Conservation (phyloP, 2,113 vertebrate genomes). For the Dicrurus megarhynchus region DNA sequence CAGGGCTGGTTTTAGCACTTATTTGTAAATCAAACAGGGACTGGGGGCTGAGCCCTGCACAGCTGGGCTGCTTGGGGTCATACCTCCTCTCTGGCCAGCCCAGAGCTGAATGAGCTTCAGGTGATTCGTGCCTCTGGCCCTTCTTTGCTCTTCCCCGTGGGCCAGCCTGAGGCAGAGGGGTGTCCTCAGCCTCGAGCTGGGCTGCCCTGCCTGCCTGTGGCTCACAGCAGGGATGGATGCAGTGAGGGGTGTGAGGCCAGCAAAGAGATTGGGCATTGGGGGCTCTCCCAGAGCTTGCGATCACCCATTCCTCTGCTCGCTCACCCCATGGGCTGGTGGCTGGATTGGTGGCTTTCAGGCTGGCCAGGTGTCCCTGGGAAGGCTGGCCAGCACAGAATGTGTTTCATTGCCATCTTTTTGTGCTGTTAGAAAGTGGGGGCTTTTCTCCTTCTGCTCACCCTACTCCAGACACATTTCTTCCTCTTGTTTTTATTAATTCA, state of each 20-base stretch:
- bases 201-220: not conserved
- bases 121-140: not conserved
- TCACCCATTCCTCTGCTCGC: not conserved
- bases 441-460: not conserved
- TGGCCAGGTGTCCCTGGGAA: not conserved
- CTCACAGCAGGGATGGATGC: not conserved
- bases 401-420: not conserved
- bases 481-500: not conserved
- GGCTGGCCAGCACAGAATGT: rapidly evolving
- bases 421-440: rapidly evolving
- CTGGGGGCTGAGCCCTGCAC: not conserved
- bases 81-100: not conserved
- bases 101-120: not conserved
- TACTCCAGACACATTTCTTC: not conserved
- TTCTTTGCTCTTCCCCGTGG: rapidly evolving
- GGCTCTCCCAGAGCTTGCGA: not conserved
- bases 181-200: rapidly evolving
- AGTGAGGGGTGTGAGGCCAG: not conserved
- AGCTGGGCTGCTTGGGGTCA: not conserved
- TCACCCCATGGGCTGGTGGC: not conserved
- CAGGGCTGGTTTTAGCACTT: not conserved
- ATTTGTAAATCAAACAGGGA: not conserved
- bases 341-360: rapidly evolving
- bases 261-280: not conserved
- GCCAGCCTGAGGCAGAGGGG: not conserved